Percentiles rank a stretch among this genome's conserved stretches.
phyloP scores from a whole-genome alignment of 2,113 vertebrate species.

The Trogon melanurus region DNA sequence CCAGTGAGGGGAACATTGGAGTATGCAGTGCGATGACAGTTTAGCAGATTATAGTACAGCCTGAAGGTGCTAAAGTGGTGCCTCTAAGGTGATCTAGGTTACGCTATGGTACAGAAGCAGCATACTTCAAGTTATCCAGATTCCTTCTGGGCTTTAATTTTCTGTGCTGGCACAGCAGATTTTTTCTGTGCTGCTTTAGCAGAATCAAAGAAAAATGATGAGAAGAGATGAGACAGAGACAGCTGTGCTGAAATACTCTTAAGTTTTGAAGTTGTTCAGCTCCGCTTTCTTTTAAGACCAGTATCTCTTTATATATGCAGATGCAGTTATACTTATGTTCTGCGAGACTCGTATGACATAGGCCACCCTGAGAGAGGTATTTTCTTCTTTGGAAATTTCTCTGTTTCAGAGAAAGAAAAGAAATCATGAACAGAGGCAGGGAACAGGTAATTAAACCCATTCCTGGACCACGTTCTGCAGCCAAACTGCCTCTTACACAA shows the following conservation, averaged over 20 bases:
- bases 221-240: neutral
- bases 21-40: neutral
- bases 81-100: slow-evolving; percentile 40
- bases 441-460: neutral
- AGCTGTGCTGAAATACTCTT: neutral
- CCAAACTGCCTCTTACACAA: neutral
- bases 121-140: neutral
- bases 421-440: neutral
- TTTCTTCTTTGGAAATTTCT: neutral
- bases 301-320: neutral
- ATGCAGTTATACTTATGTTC: neutral
- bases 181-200: neutral
- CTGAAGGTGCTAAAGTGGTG: neutral
- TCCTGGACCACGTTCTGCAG: neutral
- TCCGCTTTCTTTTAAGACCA: neutral
- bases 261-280: neutral
- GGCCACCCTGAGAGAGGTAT: neutral
- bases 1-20: neutral
- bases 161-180: neutral
- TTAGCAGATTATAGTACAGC: slow-evolving; percentile 22
- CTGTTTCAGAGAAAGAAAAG: neutral
- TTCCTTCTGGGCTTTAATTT: neutral
- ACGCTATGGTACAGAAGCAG: neutral
- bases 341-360: neutral
- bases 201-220: neutral